Conservation (phyloP, 2,888 invertebrate species). For the Lasioglossum oenotherae region DNA sequence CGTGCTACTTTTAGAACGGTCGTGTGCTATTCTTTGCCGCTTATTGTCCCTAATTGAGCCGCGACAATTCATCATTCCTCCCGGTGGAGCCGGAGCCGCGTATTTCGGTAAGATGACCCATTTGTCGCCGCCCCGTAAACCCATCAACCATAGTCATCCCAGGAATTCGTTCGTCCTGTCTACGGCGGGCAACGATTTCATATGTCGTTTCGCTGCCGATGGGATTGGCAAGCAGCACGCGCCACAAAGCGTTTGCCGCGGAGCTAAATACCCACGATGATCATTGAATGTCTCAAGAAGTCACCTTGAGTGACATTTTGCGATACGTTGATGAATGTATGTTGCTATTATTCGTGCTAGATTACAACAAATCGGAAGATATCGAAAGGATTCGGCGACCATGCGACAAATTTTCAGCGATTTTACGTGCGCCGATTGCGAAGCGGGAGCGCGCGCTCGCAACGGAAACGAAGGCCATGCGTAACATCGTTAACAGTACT, state of each 20-base stretch:
- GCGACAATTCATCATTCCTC: not conserved
- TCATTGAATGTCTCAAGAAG: not conserved
- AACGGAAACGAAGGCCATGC: conserved; percentile 40
- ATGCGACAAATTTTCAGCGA: not conserved
- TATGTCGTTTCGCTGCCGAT: not conserved
- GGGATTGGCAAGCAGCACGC: not conserved
- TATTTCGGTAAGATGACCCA: conserved; percentile 17
- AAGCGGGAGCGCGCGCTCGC: conserved; percentile 14
- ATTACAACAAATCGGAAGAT: not conserved
- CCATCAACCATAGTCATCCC: not conserved
- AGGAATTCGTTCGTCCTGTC: conserved; percentile 10
- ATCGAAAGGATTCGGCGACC: not conserved
- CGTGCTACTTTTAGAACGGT: conserved; percentile 49
- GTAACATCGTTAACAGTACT: conserved; percentile 48
- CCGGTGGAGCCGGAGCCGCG: not conserved
- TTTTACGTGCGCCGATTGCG: not conserved
- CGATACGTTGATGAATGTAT: too few relatives aligned
- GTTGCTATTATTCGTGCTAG: not conserved
- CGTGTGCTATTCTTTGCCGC: conserved; percentile 33
- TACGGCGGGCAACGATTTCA: not conserved
- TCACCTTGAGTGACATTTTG: too few relatives aligned
- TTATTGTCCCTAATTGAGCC: conserved; percentile 46
- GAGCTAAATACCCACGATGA: not conserved
- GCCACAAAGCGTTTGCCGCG: not conserved
- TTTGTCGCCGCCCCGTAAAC: not conserved